Base-by-base conservation (phyloP, 2,888 invertebrate genomes). In the Leptinotarsa peninsularis region DNA sequence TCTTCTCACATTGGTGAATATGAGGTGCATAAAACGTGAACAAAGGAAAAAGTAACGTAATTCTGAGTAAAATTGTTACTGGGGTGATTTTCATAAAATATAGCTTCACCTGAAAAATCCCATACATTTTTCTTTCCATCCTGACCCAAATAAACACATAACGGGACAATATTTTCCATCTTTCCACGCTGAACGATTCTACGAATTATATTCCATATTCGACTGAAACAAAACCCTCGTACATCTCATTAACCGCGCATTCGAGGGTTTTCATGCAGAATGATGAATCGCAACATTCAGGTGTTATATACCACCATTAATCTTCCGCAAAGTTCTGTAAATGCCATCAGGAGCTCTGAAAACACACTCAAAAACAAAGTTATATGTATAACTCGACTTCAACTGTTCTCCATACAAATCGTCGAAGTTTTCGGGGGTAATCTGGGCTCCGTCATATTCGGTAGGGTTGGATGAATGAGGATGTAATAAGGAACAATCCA, bases 331-430 rank as follows among this genome's bases (percentile, higher is more conserved):
- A 63, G 63, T 63, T 63, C 63, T 43, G 63, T 27, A 63, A 63
- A 63, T n/a, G 63, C 63, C 63, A 63, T 43, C 63, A 71, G 52
- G n/a, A 27, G 33, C 60, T 50, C 43, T 56, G 68, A 73, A 60
- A 73, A 69, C 68, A 74, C 18, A 66, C 49, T 56, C 56, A 56
- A 74, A 74, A 74, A 74, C 70, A 70, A 74, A 70, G 60, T 74
- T n/a, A 52, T 52, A 66, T 74, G 43, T 69, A 66, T 63, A 33
- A 63, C 63, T 63, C 43, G 63, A 66, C 70, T 70, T 54, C 23
- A 23, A 54, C 66, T 52, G 69, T 70, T 74, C 70, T 60, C 18
- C 49, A 56, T 49, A 68, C 54, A 70, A 69, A 74, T 74, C 63
- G 73, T 27, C 5, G 60, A 68, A 68, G 68, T 67, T 68, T 72